Evolutionary conservation across 1,140 invertebrate species (phyloP), one percentile per base, ranked within the genome.

Genomic region (Plodia interpunctella): DNA sequence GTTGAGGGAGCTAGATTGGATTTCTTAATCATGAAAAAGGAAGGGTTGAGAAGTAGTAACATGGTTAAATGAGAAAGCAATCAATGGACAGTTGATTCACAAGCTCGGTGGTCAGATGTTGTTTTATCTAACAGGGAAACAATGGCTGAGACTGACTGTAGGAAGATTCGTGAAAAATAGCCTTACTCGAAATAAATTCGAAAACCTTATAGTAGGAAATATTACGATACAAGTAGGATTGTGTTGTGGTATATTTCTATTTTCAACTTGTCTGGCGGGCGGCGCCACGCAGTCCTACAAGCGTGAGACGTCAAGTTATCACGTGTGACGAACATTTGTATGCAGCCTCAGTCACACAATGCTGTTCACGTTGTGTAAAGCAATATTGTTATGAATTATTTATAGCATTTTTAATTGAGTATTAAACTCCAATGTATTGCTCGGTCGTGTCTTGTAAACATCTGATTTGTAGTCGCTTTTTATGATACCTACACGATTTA

Each of bases 371-470:
- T 76, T 75, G 69, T 74, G 74, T 80, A 70, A 72, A 78, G 70
- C 61, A 70, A 72, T 72, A 73, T 67, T 59, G 62, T 49, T 53
- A 78, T 83, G 76, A 81, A 78, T 83, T 80, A 80, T 77, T 66
- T 68, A 78, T 76, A 62, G 70, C 19, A 65, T 76, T 78, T 72
- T 72, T 79, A 78, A 79, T 79, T 79, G 70, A 67, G 67, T 66
- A 44, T 44, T 44, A 44, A 44, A 44, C 38, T 44, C 38, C 38
- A 44, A n/a, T 44, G 38, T 3, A 44, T 15, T 44, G 15, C 38
- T 15, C 15, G 38, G 38, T 17, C 38, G 38, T 44, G 38, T 44
- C 38, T n/a, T 44, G 38, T 44, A 15, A 44, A 44, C 38, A 44
- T 44, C 5, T 17, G 13, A 32, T 44, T 44, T 5, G 38, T 44